A percentile compares a stretch with the other conserved stretches of the same genome.
These are phyloP conservation scores for Harpalus rufipes DNA, from an alignment of 2,888 invertebrate species.

Conservation along the genomic window DNA sequence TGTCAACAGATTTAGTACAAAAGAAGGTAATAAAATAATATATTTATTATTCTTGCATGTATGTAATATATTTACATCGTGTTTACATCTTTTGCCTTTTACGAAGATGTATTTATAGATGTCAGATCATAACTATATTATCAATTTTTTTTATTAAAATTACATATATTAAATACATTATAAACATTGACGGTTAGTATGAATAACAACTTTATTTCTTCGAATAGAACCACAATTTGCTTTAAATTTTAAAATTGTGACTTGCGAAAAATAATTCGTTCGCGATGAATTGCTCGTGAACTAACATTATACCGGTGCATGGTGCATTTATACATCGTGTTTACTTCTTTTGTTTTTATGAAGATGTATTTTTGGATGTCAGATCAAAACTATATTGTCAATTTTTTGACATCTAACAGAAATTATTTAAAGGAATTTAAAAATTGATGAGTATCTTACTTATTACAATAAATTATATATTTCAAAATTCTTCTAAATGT, in stretches of 20 bases:
- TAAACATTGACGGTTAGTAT: too few relatives aligned
- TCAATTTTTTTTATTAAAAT: constrained; percentile 7
- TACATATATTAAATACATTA: background rate
- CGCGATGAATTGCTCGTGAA: too few relatives aligned
- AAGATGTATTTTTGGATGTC: constrained; percentile 7
- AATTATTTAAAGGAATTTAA: background rate
- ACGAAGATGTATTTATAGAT: constrained; percentile 15
- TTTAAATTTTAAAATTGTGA: too few relatives aligned
- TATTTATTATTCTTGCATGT: constrained; percentile 44
- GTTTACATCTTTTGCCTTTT: constrained; percentile 7
- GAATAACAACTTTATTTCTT: too few relatives aligned
- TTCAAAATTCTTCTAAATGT: background rate
- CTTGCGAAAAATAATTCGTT: too few relatives aligned
- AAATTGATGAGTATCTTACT: constrained; percentile 18
- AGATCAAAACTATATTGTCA: constrained; percentile 9
- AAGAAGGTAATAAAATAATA: constrained; percentile 86
- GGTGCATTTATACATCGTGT: background rate
- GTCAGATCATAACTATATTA: background rate
- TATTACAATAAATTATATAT: background rate
- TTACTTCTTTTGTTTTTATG: constrained; percentile 6
- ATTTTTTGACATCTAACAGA: constrained; percentile 4
- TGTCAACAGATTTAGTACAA: constrained; percentile 94
- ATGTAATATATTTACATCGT: background rate
- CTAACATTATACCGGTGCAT: too few relatives aligned
- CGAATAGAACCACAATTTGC: too few relatives aligned